Conservation (phyloP, 2,888 invertebrate genomes). For the Druceiella hillmani region DNA sequence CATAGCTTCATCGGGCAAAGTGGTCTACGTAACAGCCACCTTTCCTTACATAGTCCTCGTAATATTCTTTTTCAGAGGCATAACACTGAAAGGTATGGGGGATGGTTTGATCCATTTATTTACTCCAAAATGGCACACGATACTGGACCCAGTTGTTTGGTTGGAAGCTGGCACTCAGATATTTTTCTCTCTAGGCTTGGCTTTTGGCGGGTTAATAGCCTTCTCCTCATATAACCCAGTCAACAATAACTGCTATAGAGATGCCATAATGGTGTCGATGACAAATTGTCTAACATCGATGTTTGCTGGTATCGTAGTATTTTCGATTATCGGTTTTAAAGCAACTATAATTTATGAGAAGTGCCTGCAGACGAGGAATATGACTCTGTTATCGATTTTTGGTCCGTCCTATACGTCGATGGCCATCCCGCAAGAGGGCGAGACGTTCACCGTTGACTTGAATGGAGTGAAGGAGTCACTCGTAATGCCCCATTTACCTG, state of each 20-base stretch:
- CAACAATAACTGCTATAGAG: constrained; percentile 93
- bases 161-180: constrained; percentile 96
- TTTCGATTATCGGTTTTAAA: constrained; percentile 92
- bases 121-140: constrained; percentile 87
- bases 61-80: constrained; percentile 92
- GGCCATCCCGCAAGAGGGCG: constrained; percentile 53
- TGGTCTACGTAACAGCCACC: constrained; percentile 93
- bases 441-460: constrained; percentile 44
- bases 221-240: constrained; percentile 96
- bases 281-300: constrained; percentile 94
- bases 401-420: constrained; percentile 45
- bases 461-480: constrained; percentile 54
- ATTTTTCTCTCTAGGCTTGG: constrained; percentile 92
- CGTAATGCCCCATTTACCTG: constrained; percentile 62
- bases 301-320: constrained; percentile 95
- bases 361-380: constrained; percentile 60
- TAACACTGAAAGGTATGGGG: constrained; percentile 80
- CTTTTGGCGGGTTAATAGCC: constrained; percentile 93
- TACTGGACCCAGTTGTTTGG: constrained; percentile 94
- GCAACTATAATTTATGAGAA: constrained; percentile 79
- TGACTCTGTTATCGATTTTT: constrained; percentile 53
- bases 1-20: constrained; percentile 94
- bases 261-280: constrained; percentile 86
- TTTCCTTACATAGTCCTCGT: constrained; percentile 95
- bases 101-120: constrained; percentile 87